Evolutionary conservation across 2,888 invertebrate species (phyloP).

Genomic region (Portevinia maculata): DNA sequence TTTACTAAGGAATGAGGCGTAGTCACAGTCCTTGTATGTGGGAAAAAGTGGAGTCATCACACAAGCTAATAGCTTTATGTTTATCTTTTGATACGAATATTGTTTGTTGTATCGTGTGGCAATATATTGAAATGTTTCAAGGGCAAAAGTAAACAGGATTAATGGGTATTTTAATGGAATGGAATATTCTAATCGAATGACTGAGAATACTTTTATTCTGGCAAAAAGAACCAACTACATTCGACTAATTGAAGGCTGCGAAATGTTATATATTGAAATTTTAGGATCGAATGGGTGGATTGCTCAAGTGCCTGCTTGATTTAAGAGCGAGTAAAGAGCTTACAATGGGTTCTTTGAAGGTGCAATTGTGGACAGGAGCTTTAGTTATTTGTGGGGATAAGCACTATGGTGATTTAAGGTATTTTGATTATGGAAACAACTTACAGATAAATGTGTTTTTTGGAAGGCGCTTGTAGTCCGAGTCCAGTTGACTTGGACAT

Average conservation of each 20-base stretch:
- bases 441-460: too few species aligned
- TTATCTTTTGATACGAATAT: slow-evolving; percentile 32
- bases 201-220: neutral
- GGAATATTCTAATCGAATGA: slow-evolving; percentile 7
- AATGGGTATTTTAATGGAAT: slow-evolving; percentile 28
- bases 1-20: slow-evolving; percentile 2
- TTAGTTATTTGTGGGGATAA: too few species aligned
- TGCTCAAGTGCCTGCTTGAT: too few species aligned
- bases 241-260: neutral
- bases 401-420: too few species aligned
- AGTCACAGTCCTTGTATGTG: slow-evolving; percentile 5
- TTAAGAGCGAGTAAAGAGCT: too few species aligned
- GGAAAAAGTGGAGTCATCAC: slow-evolving; percentile 37
- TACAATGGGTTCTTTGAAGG: too few species aligned
- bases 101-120: slow-evolving; percentile 21
- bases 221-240: neutral
- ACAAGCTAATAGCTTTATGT: slow-evolving; percentile 47
- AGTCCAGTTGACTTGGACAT: too few species aligned
- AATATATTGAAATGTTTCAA: slow-evolving; percentile 41
- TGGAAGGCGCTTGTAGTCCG: too few species aligned
- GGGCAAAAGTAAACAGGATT: slow-evolving; percentile 25
- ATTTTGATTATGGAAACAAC: too few species aligned
- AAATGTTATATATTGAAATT: neutral
- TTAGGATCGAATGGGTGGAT: too few species aligned
- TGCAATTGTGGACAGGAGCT: too few species aligned